Base-by-base conservation (phyloP, 2,113 vertebrate species). In the Bostrychus sinensis region DNA sequence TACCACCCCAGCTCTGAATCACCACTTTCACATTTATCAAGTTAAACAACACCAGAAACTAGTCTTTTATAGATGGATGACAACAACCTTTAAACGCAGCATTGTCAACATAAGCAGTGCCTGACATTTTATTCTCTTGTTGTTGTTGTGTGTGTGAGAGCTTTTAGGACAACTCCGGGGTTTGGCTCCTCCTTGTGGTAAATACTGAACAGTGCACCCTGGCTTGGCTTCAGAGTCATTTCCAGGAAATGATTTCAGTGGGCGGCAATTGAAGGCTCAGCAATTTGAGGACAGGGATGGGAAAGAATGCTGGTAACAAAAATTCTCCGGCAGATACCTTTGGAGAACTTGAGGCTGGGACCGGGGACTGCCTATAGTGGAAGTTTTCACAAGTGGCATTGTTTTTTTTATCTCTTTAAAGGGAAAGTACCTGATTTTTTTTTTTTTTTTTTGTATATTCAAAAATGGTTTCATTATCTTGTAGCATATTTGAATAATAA, bases 191-290 rank as follows among this genome's bases (percentile, higher is more conserved):
- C 77, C 70, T 7, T 17, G 48, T 79, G 87, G 72, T 34, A 1
- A 4, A 8, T 12, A 1, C 2, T 2, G 1, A 4, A 1, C 32
- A 41, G 42, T 43, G 38, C 34, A 3, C 0, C 7, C 3, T 12
- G 55, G 32, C 6, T n/a, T n/a, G n/a, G n/a, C 23, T 16, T 39
- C 13, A 23, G n/a, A 11, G 50, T 69, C 39, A 59, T 70, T 89
- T 87, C 80, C 83, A 79, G 87, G 85, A 87, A 89, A 70, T 78
- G 62, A 60, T 78, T 77, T 83, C 70, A 75, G 78, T 78, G 70
- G 74, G 71, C 17, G 67, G 71, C 26, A 1, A 57, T 36, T n/a
- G 71, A 30, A 16, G 61, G 61, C 56, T 26, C 26, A 72, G 75
- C 62, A 67, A 17, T 45, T 16, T n/a, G 41, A 75, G 72, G 62